Base-by-base conservation (phyloP, 2,888 invertebrate genomes). In the Erebia aethiops region DNA sequence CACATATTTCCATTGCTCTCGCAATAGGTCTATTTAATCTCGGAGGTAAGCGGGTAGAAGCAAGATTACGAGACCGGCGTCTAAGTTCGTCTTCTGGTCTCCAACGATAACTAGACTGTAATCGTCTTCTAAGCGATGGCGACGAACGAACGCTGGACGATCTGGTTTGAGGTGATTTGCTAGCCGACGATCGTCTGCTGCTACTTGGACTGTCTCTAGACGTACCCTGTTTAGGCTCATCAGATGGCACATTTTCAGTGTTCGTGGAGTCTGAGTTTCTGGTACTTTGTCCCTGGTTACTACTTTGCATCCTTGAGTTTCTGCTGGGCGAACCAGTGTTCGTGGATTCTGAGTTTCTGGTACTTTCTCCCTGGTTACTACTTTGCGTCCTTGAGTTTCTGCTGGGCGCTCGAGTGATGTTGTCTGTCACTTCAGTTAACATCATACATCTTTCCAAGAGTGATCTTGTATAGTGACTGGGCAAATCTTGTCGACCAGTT, bases 381-480 rank as follows among this genome's bases (percentile, higher is more conserved):
- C 41, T 54, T 63, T 66, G 57, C 16, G 73, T 79, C 74, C 87
- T 82, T 2, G 82, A 71, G 68, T 72, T 76, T 72, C 84, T 81
- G 11, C 73, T 78, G 4, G 82, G 72, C 3, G 77, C 74, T 43
- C 88, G 86, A 57, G 82, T 74, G 26, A 84, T 77, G 60, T 84
- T 83, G 35, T 90, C 87, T 5, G 87, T 80, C 84, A 91, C 87
- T 70, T 91, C 87, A 52, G 87, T 87, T 66, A 93, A 79, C 81
- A 93, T 87, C 87, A 91, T 89, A 75, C 91, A 92, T 54, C 93
- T 84, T 75, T 92, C 91, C 52, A 91, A 78, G 58, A 93, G 82
- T 5, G 91, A 88, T 74, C 92, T 85, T 13, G 90, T 89, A 74
- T 91, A 92, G 78, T 88, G 88, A 65, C 85, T 87, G 1, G 89